Evolutionary conservation across 2,888 invertebrate genomes (phyloP), one percentile per base, ranked within the genome.

Genomic region (Hypolimnas misippus): DNA sequence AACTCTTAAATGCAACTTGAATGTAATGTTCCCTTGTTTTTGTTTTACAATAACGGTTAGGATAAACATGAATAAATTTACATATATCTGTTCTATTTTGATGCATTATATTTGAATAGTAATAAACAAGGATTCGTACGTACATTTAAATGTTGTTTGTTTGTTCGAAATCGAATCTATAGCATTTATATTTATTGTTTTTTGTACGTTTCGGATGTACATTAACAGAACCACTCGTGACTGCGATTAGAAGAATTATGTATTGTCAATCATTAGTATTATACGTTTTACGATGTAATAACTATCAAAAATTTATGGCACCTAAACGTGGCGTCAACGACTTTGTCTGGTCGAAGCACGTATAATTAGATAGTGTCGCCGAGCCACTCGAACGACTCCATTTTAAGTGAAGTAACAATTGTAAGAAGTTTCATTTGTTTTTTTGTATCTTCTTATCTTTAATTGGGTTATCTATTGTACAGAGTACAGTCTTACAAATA

Each of bases 331-430:
- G 25, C 25, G 49, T 49, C 49, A 49, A 25, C 14, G 21, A 49
- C 49, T n/a, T 25, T 29, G 49, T 49, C 49, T 49, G 49, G 49
- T 29, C 7, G 25, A 29, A 29, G 25, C 25, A 25, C 29, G 49
- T 25, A 29, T 49, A 25, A 49, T 49, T 21, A n/a, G 49, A 49
- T 49, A 49, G 29, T 49, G 49, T 49, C 49, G n/a, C 25, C 49
- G 49, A 10, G 3, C 19, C 12, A 6, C 14, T 10, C 12, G 19
- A 44, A 17, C 19, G 44, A 44, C 12, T 19, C 1, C 10, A 19
- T 19, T 44, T 7, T 19, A 21, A 44, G 19, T 21, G 12, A 19
- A 44, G 19, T 21, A 21, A 19, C 19, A 12, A 44, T 19, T 21
- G n/a, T 10, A 12, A 14, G 8, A 19, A 10, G 17, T 17, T 10